Evolutionary conservation across 2,888 invertebrate genomes (phyloP), one percentile per base, ranked within the genome.

Genomic region (Nesidiocoris tenuis): DNA sequence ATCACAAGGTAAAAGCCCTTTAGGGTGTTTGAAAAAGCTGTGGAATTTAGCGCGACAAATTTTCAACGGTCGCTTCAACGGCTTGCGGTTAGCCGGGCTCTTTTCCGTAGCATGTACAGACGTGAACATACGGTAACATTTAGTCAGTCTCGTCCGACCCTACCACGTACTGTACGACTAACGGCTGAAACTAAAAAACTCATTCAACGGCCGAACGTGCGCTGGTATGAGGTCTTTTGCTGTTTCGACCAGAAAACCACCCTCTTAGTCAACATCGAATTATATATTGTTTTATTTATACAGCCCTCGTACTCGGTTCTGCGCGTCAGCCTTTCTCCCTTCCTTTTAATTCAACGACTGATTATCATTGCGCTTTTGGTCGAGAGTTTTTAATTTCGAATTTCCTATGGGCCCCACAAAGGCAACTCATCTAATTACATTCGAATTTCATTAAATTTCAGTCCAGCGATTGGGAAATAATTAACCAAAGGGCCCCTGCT

Each of bases 341-440:
- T 12, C 39, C 39, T 39, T 39, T 39, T 12, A 39, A 39, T 12
- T 39, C 39, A 3, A 12, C 39, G 12, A 39, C 39, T 39, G 39
- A 39, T 39, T 39, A 12, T 39, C 5, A 39, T 3, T 39, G 39
- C 39, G 12, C 39, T 12, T 3, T 39, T 39, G 39, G 39, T 7
- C 3, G 12, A 39, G 39, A 12, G 39, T 39, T 39, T 39, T 39
- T 39, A 7, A 39, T 17, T 70, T 57, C 70, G 25, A 57, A 70
- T 70, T n/a, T n/a, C n/a, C n/a, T n/a, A 70, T 70, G 57, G 70
- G 70, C 57, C 57, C 59, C 70, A 56, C 70, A 70, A 70, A 70
- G 70, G 70, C 59, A 59, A 70, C 70, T 70, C 59, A 59, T 70
- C 70, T 70, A 70, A 70, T 70, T 70, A 70, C 70, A 24, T 70